phyloP scores from a whole-genome alignment of 37 sponge, comb jelly and placozoan species.

The Aplysina aerophoba region DNA sequence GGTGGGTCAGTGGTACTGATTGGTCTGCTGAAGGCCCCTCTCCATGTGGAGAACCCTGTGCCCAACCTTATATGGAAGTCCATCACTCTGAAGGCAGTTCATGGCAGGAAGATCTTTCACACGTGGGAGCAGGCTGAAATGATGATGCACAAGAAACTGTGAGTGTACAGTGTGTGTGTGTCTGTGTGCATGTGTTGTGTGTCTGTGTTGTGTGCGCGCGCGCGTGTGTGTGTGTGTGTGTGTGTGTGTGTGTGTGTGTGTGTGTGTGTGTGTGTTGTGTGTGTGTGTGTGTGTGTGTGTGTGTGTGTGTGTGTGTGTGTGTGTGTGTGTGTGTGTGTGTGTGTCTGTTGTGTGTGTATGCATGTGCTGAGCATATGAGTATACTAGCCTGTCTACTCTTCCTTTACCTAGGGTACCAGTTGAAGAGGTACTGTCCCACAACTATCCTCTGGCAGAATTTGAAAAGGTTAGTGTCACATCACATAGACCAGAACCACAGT shows the following conservation, averaged over 20 bases:
- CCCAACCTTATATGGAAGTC: constrained; percentile 74
- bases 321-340: not conserved
- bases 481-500: no score
- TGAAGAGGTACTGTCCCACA: constrained; percentile 57
- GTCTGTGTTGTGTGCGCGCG: no score
- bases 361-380: not conserved
- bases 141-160: constrained; percentile 53
- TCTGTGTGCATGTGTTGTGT: not conserved
- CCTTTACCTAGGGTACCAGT: constrained; percentile 20
- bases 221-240: no score
- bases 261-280: not conserved
- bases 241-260: no score
- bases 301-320: not conserved
- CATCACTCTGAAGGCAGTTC: constrained; percentile 82
- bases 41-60: constrained; percentile 79
- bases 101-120: constrained; percentile 89
- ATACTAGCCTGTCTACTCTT: not conserved
- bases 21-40: constrained; percentile 81
- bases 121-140: constrained; percentile 84
- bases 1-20: constrained; percentile 75
- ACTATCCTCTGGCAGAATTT: constrained; percentile 77
- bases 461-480: constrained; percentile 54
- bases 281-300: not conserved
- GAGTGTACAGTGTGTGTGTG: no score
- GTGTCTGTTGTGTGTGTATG: not conserved